phyloP scores from a whole-genome alignment of 2,797 vertebrate species.

The Poeciliopsis paucimaculata region DNA sequence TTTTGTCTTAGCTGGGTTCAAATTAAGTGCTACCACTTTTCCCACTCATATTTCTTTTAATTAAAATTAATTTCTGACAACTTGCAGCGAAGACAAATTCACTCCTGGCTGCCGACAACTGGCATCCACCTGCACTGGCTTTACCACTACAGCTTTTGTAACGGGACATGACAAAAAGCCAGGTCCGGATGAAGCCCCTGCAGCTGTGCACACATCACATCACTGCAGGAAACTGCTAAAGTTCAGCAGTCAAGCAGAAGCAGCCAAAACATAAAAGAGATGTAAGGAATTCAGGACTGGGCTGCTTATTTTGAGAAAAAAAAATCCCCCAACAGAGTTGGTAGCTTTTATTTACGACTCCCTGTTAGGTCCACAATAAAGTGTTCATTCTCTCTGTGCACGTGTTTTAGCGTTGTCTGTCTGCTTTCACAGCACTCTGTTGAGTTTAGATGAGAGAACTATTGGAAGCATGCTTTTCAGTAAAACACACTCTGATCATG shows the following conservation, averaged over 20 bases:
- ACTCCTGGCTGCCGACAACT: conserved; percentile 62
- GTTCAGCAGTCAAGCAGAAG: conserved; percentile 69
- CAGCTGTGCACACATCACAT: conserved; percentile 83
- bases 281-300: conserved; percentile 47
- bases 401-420: conserved; percentile 13
- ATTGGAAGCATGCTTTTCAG: not conserved
- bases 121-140: conserved; percentile 72
- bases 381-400: conserved; percentile 17
- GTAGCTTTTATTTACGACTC: conserved; percentile 30
- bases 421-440: conserved; percentile 33
- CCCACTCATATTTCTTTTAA: not conserved
- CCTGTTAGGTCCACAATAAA: conserved; percentile 7
- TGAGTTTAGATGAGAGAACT: conserved; percentile 19
- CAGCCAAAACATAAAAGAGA: conserved; percentile 55
- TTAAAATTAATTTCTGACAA: not conserved
- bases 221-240: conserved; percentile 68
- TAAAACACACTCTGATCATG: not conserved
- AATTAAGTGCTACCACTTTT: conserved; percentile 15
- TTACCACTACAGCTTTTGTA: conserved; percentile 67
- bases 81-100: conserved; percentile 16
- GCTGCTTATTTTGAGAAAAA: conserved; percentile 58
- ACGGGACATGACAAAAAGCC: conserved; percentile 71
- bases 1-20: conserved; percentile 15
- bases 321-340: conserved; percentile 28
- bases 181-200: conserved; percentile 61